Conservation (phyloP, 2,113 vertebrate species). For the Canis aureus region DNA sequence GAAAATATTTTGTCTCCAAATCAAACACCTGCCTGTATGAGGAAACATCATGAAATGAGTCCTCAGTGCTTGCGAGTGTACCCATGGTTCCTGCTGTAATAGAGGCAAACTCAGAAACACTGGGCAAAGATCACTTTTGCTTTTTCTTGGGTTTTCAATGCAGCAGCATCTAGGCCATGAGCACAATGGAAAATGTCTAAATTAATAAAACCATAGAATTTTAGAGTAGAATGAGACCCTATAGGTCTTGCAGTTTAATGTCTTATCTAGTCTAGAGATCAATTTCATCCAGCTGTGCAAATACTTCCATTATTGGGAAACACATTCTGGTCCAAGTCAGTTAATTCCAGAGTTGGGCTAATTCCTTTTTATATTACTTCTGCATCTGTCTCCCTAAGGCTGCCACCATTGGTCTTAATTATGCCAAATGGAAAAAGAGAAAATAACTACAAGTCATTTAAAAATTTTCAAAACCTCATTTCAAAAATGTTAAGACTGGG, state of each 20-base stretch:
- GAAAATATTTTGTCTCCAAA: not conserved
- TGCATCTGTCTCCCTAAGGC: conserved; percentile 16
- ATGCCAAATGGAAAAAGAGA: not conserved
- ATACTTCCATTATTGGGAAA: not conserved
- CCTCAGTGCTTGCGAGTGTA: not conserved
- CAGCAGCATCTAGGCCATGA: not conserved
- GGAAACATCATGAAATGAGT: conserved; percentile 11
- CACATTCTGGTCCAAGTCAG: not conserved
- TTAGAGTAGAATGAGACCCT: not conserved
- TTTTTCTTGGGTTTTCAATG: not conserved
- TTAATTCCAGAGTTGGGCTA: not conserved
- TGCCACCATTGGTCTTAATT: not conserved
- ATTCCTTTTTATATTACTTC: conserved; percentile 22
- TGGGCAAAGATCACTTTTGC: not conserved
- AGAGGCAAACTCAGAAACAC: conserved; percentile 19
- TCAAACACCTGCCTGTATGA: not conserved
- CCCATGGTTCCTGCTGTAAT: not conserved
- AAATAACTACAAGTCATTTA: not conserved
- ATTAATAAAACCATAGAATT: not conserved
- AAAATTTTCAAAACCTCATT: conserved; percentile 50
- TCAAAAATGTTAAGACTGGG: conserved; percentile 24
- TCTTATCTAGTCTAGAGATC: not conserved
- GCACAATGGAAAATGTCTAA: conserved; percentile 10
- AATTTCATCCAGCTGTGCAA: not conserved
- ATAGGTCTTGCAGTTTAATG: not conserved